Evolutionary conservation across 2,797 vertebrate genomes (phyloP), one percentile per base, ranked within the genome.

Genomic region (Danio jaintianensis): DNA sequence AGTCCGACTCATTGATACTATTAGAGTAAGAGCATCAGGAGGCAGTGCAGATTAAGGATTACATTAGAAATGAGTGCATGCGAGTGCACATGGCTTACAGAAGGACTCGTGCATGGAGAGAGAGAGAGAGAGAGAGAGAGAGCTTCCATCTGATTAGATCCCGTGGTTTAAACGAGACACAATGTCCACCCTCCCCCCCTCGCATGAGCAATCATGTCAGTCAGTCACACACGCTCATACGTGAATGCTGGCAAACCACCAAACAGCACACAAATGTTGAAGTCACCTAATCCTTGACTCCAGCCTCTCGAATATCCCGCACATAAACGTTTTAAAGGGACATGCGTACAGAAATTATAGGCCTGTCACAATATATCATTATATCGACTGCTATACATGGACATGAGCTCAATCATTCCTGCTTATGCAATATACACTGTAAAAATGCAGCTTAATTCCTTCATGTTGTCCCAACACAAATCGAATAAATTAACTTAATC

Each of bases 41-140:
- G 64, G 59, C 59, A 56, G 42, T 40, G 38, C 70, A 74, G 87
- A 89, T 88, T 85, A 88, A 78, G 81, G 85, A 86, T 87, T 86
- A 86, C 79, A 80, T 72, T 69, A 75, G 82, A 85, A 86, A 89
- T 80, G 69, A 87, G 80, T 79, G 76, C 82, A 76, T 77, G 47
- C 78, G 59, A 75, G 79, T 67, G 64, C 75, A 79, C 82, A 78
- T 80, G 80, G 81, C 55, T 82, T 82, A 85, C 63, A 70, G 69
- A 79, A 76, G 80, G 75, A 45, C 81, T 52, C 11, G 29, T 42
- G 62, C n/a, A 64, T 40, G 45, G 29, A 29, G 29, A 29, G n/a
- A n/a, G 63, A 68, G 48, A 48, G 45, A 62, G 18, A 79, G 77
- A 70, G 58, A 73, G 69, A 53, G 59, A 29, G 29, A 1, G 22